These are phyloP conservation scores for Drosophila lacicola DNA, from an alignment of 2,888 invertebrate species.

Conservation along the genomic window DNA sequence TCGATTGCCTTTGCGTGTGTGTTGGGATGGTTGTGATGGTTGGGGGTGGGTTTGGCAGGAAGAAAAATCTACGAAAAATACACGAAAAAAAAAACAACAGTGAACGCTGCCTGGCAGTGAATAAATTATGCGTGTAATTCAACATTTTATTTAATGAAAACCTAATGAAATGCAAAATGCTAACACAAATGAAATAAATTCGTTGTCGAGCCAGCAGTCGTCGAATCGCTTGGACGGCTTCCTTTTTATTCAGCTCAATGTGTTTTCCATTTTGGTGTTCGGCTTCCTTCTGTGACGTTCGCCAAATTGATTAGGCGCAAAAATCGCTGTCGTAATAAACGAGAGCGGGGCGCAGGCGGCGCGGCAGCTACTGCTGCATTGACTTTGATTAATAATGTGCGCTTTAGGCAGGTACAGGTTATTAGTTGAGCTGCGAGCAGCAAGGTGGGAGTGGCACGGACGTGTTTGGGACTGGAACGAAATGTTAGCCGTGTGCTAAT, in stretches of 20 bases:
- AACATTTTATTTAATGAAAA: slow-evolving; percentile 84
- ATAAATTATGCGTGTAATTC: slow-evolving; percentile 84
- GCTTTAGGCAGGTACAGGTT: slow-evolving; percentile 74
- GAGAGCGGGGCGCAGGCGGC: not conserved
- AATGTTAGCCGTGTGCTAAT: slow-evolving; percentile 26
- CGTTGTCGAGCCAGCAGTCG: slow-evolving; percentile 61
- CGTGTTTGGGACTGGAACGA: slow-evolving; percentile 7
- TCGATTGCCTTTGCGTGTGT: slow-evolving; percentile 66
- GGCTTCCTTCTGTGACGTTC: slow-evolving; percentile 65
- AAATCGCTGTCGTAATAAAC: slow-evolving; percentile 67
- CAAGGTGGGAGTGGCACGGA: not conserved
- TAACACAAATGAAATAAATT: slow-evolving; percentile 81
- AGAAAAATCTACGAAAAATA: slow-evolving; percentile 50
- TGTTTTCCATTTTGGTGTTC: slow-evolving; percentile 27
- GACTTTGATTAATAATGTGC: slow-evolving; percentile 79
- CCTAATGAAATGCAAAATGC: slow-evolving; percentile 83
- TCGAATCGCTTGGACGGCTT: slow-evolving; percentile 63
- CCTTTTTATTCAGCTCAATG: slow-evolving; percentile 28
- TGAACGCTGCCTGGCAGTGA: slow-evolving; percentile 60
- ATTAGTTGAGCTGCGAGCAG: slow-evolving; percentile 50
- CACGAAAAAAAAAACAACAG: slow-evolving; percentile 6
- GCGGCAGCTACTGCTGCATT: slow-evolving; percentile 45
- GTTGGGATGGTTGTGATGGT: slow-evolving; percentile 28
- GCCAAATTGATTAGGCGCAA: slow-evolving; percentile 80
- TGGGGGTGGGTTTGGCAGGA: slow-evolving; percentile 7